Base-by-base conservation (phyloP, 2,888 invertebrate species). In the Catocala fraxini region DNA sequence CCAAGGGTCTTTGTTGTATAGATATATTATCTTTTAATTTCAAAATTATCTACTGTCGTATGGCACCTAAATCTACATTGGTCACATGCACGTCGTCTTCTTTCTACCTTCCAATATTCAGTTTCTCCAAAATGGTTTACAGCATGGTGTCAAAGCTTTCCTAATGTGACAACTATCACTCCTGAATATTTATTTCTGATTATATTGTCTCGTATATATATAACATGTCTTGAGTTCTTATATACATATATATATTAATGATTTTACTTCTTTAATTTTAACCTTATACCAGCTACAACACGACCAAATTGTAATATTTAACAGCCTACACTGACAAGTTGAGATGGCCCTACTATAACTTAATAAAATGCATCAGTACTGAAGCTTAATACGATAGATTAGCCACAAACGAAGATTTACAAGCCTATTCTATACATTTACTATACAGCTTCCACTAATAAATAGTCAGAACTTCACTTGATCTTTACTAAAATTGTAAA, bases 301-400 rank as follows among this genome's bases (percentile, higher is more conserved):
- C 92, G 93, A 93, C 92, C 93, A 89, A 92, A 93, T 90, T 92
- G 93, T 89, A 85, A 83, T 75, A 72, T 61, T 68, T 73, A 73
- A 73, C 79, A 80, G 59, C 61, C 67, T 67, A 84, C 81, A 84
- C 81, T 76, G 67, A 71, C 74, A 80, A 71, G 59, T 63, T 62
- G 59, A 73, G 70, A 68, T 68, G 62, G 15, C 54, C 63, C 71
- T 71, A 56, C 64, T 49, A 54, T 65, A 65, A 71, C 51, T 62
- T 58, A 25, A 51, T 64, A 35, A 71, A 61, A 66, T 71, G 70
- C 68, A 79, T 69, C 67, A 59, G 74, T 74, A 76, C 71, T 69
- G 64, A 70, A 76, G 69, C 75, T 65, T 68, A 73, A 75, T 67
- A 75, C 65, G 42, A 66, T 68, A 63, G 70, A 59, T 68, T 67